A percentile compares a stretch with the other conserved stretches of the same genome.
Conservation (phyloP, 2,113 vertebrate species). For the Mohoua ochrocephala region DNA sequence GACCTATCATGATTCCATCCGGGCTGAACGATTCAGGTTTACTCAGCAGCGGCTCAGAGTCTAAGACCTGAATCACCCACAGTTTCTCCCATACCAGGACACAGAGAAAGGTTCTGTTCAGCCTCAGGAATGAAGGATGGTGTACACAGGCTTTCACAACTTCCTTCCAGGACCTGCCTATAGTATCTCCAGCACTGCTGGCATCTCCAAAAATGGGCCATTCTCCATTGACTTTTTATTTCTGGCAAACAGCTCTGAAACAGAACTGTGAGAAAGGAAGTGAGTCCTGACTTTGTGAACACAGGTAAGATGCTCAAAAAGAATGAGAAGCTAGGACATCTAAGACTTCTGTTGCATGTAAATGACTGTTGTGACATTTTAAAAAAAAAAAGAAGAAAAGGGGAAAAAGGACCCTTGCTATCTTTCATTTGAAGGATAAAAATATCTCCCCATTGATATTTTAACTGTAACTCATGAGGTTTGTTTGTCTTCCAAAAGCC, state of each 20-base stretch:
- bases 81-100: neutral
- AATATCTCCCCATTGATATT: neutral
- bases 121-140: neutral
- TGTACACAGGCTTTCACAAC: neutral
- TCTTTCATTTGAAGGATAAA: neutral
- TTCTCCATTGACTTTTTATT: neutral
- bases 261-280: neutral
- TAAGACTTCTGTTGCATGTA: neutral
- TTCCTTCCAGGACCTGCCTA: neutral
- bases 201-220: neutral
- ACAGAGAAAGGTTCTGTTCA: neutral
- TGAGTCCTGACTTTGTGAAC: neutral
- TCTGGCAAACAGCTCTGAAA: neutral
- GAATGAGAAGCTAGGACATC: neutral
- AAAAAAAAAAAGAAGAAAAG: neutral
- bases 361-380: neutral
- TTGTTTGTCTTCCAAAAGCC: neutral
- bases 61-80: neutral
- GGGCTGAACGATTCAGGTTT: neutral
- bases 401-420: neutral
- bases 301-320: neutral
- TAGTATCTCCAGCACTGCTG: neutral
- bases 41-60: neutral
- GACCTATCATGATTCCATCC: neutral
- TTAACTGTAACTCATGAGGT: neutral